Conservation (phyloP, 2,797 vertebrate species). For the Scolopax bukidnonensis region DNA sequence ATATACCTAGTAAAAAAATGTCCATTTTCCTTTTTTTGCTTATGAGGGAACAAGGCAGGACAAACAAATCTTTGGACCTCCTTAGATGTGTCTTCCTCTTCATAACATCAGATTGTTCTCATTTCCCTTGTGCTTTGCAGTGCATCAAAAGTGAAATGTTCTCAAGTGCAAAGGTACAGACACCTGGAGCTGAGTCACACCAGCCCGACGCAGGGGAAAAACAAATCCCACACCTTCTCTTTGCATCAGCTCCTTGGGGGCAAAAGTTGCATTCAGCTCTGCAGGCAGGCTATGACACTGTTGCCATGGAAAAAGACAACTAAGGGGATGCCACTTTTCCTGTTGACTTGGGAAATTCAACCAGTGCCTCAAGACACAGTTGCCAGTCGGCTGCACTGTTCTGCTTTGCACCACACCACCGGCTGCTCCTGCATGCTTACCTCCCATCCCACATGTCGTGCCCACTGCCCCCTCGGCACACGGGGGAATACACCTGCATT, state of each 20-base stretch:
- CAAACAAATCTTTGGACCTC: not conserved
- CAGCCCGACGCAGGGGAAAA: not conserved
- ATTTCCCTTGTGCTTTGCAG: not conserved
- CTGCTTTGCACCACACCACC: not conserved
- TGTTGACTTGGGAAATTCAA: not conserved
- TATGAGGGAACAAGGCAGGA: not conserved
- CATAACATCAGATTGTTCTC: not conserved
- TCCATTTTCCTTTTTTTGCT: not conserved
- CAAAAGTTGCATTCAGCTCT: not conserved
- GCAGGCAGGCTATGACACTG: not conserved
- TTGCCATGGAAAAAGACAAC: not conserved
- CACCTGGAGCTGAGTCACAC: not conserved
- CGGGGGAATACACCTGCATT: not conserved
- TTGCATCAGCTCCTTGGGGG: not conserved
- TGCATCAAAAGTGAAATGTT: not conserved
- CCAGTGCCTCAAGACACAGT: not conserved
- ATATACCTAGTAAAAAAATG: not conserved
- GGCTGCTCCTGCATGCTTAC: not conserved
- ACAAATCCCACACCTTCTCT: not conserved
- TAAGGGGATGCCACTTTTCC: not conserved
- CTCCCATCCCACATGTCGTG: not conserved
- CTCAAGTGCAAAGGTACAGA: not conserved
- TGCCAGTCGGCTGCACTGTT: accelerated
- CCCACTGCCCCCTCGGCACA: not conserved
- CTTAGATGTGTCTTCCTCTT: not conserved